Percentiles rank a stretch among this genome's conserved stretches.
Evolutionary conservation across 2,888 invertebrate species (phyloP).

Genomic region (Agrochola litura): DNA sequence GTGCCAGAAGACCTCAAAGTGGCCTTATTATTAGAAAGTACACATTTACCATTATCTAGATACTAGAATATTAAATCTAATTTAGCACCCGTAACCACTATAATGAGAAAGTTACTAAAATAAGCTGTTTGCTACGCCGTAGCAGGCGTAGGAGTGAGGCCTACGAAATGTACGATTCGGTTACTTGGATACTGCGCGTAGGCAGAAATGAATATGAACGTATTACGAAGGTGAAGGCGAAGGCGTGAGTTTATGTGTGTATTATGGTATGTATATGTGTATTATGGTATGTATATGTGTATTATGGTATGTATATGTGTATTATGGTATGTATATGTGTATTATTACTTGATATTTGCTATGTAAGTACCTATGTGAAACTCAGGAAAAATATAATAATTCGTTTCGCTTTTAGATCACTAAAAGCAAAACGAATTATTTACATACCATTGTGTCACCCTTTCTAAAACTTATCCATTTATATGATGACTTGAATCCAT

Average conservation of each 20-base stretch:
- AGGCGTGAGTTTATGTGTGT: no score
- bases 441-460: background rate
- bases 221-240: background rate
- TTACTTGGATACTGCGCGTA: background rate
- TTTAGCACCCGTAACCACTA: slow-evolving; percentile 8
- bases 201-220: slow-evolving; percentile 11
- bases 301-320: background rate
- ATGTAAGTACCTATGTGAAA: background rate
- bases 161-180: slow-evolving; percentile 24
- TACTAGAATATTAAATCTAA: slow-evolving; percentile 26
- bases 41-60: no score
- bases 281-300: no score
- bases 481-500: background rate
- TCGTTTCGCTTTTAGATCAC: background rate
- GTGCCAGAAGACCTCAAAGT: no score
- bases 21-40: background rate
- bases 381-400: background rate
- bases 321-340: no score
- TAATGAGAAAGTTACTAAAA: slow-evolving; percentile 37
- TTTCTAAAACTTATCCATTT: background rate
- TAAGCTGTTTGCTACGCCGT: slow-evolving; percentile 49
- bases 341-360: background rate
- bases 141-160: slow-evolving; percentile 41
- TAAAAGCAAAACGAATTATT: no score
- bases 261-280: no score